Base-by-base conservation (phyloP, 2,797 vertebrate species). In the Anguilla megastoma region DNA sequence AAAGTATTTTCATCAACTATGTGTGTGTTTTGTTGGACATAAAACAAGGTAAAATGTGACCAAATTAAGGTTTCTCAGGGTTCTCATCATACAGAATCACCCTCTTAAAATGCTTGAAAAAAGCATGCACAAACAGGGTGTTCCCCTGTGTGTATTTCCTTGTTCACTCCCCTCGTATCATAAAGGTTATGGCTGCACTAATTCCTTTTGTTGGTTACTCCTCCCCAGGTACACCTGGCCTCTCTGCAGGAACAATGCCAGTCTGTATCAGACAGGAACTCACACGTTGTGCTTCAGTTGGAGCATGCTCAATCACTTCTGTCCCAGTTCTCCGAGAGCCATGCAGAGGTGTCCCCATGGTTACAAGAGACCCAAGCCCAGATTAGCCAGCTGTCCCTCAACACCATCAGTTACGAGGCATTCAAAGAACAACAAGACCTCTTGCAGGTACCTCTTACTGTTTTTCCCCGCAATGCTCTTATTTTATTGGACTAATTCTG, bases 381-480 rank as follows among this genome's bases (percentile, higher is more conserved):
- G 1, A 93, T 95, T 48, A 93, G 90, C 9, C 96, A 95, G 89
- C 95, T 97, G 1, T 94, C 93, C 0, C 92, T 97, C 0, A 94
- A 89, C 0, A 94, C 94, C 88, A 94, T 96, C 88, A 95, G 93
- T 94, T 97, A 95, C 0, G 95, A 97, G 86, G 95, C 96, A 86
- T 96, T 98, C 93, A 92, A 94, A 92, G 96, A 97, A 91, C 97
- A 98, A 94, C 97, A 98, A 92, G 96, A 96, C 9, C 95, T 97
- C 90, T 95, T 98, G 93, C 97, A 98, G 97, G 74, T 79, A 45
- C 12, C 14, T 5, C 74, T 41, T 79, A 41, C 3, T 36, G 30
- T 16, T 79, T 41, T 16, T 6, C 74, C 36, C 30, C 33, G 2
- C 33, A 89, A 76, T 90, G 88, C 85, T 84, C 85, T 87, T 85